Base-by-base conservation (phyloP, 2,113 vertebrate genomes). In the Rhadina sibilatrix region DNA sequence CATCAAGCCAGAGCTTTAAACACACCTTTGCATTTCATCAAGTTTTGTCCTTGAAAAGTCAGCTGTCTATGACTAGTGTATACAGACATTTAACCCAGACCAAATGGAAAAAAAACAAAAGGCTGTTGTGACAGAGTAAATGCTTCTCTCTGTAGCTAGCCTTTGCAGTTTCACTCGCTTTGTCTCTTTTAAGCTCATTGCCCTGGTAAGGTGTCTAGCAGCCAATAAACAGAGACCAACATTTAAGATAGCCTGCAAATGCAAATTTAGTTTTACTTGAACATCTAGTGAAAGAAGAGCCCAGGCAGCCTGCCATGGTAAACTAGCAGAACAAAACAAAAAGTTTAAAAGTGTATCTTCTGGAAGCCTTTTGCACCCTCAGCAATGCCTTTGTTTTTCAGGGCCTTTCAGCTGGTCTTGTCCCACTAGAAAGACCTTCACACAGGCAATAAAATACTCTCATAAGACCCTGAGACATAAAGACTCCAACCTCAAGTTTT, bases 201-300 rank as follows among this genome's bases (percentile, higher is more conserved):
- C 91, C 77, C 52, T 83, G 91, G 50, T 94, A 91, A 98, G 68
- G 85, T 88, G 47, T 93, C 81, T 59, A 95, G 89, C 75, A 97
- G 93, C 52, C 35, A 56, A 95, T 86, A 96, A 95, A 86, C 15
- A 42, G 50, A 97, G 38, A 83, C 80, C 88, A 97, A 97, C 91
- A 97, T 89, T 96, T 96, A 96, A 96, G 96, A 95, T n/a, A 96
- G 42, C 47, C 53, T 94, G 60, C 74, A 96, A 97, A 97, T 4
- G 37, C 94, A 93, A 97, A 92, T 65, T 79, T 83, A 72, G 30
- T 69, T 97, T 96, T 89, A 70, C 71, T 94, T 87, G 75, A 70
- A 92, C 57, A 60, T 94, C 92, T 57, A 83, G 69, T 19, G 12
- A 94, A 97, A 97, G 84, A 93, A 87, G 75, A 95, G 24, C 46